Conservation (phyloP, 2,113 vertebrate species). For the Cnemophilus loriae region DNA sequence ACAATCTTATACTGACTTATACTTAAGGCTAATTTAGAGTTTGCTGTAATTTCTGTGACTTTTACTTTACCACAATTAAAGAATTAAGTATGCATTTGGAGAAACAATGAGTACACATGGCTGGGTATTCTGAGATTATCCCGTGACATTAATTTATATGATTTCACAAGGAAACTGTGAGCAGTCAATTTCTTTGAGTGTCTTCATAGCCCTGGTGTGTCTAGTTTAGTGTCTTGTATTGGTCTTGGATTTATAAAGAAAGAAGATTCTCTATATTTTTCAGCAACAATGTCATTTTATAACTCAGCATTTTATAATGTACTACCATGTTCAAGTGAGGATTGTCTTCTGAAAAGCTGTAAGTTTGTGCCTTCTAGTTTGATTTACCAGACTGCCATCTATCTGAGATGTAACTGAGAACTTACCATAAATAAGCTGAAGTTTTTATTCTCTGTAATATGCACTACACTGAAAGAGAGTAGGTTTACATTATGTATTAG, state of each 20-base stretch:
- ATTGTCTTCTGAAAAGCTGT: not conserved
- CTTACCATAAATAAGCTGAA: not conserved
- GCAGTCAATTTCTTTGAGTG: not conserved
- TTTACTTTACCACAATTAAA: not conserved
- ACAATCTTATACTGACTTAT: not conserved
- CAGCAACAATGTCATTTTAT: rapidly evolving
- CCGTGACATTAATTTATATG: not conserved
- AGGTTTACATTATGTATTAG: not conserved
- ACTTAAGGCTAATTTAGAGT: not conserved
- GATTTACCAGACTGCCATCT: not conserved
- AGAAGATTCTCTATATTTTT: not conserved
- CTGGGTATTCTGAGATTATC: not conserved
- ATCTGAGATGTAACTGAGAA: not conserved
- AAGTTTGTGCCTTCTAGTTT: not conserved
- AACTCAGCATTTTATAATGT: not conserved
- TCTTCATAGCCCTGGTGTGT: not conserved
- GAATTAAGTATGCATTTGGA: not conserved
- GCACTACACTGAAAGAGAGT: not conserved
- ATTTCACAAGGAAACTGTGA: not conserved
- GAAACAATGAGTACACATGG: not conserved
- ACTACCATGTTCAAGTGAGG: not conserved
- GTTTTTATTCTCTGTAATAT: not conserved
- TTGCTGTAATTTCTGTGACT: not conserved
- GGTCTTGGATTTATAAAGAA: not conserved
- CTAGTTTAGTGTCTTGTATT: not conserved